Evolutionary conservation across 2,797 vertebrate genomes (phyloP).

Genomic region (Nothura maculosa): DNA sequence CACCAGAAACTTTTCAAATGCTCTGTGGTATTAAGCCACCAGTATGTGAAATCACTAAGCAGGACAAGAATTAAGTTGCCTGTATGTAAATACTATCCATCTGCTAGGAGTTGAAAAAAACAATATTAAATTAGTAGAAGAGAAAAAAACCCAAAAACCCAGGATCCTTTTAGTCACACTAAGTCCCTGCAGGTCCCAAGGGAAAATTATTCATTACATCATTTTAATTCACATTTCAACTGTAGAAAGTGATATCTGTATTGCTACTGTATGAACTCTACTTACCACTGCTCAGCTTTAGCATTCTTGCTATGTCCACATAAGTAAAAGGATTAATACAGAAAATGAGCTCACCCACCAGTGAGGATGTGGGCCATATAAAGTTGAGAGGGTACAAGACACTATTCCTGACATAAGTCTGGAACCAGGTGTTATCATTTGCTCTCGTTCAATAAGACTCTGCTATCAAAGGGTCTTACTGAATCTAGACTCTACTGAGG

Average conservation of each 20-base stretch:
- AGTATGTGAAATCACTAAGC: not conserved
- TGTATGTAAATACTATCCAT: not conserved
- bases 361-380: not conserved
- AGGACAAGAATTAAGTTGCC: not conserved
- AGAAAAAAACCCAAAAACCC: no score
- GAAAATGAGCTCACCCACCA: not conserved
- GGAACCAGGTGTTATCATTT: not conserved
- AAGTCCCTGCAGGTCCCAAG: slow-evolving; percentile 55
- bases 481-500: not conserved
- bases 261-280: slow-evolving; percentile 20
- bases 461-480: not conserved
- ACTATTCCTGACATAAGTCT: not conserved
- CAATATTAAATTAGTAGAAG: slow-evolving; percentile 8
- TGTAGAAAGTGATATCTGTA: slow-evolving; percentile 20
- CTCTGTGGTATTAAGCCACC: slow-evolving; percentile 57
- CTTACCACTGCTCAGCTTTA: slow-evolving; percentile 62
- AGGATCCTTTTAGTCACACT: slow-evolving; percentile 31
- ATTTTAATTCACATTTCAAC: slow-evolving; percentile 41
- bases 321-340: slow-evolving; percentile 7
- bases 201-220: slow-evolving; percentile 42
- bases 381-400: not conserved
- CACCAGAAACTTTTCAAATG: slow-evolving; percentile 5
- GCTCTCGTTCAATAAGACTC: not conserved
- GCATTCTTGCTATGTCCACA: not conserved
- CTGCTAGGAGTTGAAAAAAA: slow-evolving; percentile 28